Base-by-base conservation (phyloP, 2,113 vertebrate genomes). In the Ciconia stormi region DNA sequence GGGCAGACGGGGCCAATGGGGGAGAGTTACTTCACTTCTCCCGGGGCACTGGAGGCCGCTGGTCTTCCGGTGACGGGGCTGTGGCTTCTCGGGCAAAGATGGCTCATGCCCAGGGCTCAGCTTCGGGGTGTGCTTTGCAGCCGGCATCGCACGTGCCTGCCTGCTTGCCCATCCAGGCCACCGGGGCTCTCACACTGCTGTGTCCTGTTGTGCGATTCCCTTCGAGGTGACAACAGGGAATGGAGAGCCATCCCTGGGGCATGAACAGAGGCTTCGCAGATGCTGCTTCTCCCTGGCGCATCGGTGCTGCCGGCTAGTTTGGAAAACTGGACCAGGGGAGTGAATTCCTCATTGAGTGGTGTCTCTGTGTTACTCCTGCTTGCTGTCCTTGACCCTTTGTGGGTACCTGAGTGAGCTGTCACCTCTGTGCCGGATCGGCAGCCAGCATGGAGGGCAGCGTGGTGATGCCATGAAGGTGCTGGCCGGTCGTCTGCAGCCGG, bases 11-110 rank as follows among this genome's bases (percentile, higher is more conserved):
- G 66, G 82, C 22, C 6, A 27, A 4, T 62, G 47, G 13, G 40
- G 90, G 81, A 42, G 90, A 86, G 77, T 97, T 98, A 86, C 96
- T 97, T 97, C 96, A 97, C 90, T 82, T 92, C 92, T 97, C 90
- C 89, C 0, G 2, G 49, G 47, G 88, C 30, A 32, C 67, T 40
- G 66, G 56, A 73, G 91, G 89, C 94, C 6, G 11, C 40, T 4
- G 40, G 46, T 90, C 61, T 98, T 98, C 97, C 46, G 91, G 83
- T 90, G 87, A 42, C 7, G 6, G 83, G 55, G 65, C 58, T 93
- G 94, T 26, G 78, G 84, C 58, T 96, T 96, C 56, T 91, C 0
- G 13, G 47, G 65, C 46, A 34, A 44, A 93, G 89, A 82, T 90
- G 94, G 82, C 91, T 73, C 0, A 0, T 79, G 78, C 58, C 71